These are phyloP conservation scores for Coleophora deauratella DNA, from an alignment of 2,888 invertebrate species.

Conservation along the genomic window DNA sequence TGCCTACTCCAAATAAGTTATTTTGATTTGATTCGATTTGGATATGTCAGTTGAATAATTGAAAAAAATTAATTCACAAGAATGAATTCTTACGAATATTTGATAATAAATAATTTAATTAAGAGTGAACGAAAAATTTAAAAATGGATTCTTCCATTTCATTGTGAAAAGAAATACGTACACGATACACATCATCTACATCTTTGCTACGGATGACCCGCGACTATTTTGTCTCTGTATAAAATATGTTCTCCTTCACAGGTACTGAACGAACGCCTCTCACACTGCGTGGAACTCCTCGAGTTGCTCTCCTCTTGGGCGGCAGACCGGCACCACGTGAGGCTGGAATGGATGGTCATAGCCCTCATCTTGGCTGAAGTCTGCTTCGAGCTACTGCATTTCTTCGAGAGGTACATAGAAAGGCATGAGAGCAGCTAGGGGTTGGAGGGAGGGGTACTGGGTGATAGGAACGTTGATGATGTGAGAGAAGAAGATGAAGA, in stretches of 20 bases:
- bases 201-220: no score
- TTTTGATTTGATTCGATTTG: no score
- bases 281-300: conserved; percentile 94
- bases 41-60: no score
- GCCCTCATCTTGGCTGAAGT: conserved; percentile 96
- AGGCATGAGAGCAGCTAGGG: background rate
- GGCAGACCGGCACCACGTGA: conserved; percentile 92
- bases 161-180: no score
- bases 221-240: no score
- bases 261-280: conserved; percentile 96
- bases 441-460: conserved; percentile 2
- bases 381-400: conserved; percentile 86
- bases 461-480: background rate
- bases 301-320: conserved; percentile 92
- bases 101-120: no score
- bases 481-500: background rate
- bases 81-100: no score
- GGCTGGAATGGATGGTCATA: conserved; percentile 98
- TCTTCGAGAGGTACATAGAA: conserved; percentile 74
- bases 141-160: no score
- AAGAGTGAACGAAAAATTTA: no score
- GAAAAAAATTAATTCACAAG: no score
- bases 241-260: conserved; percentile 33
- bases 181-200: no score
- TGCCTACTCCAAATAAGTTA: no score